Conservation (phyloP, 2,888 invertebrate genomes). For the Parnassius mnemosyne region DNA sequence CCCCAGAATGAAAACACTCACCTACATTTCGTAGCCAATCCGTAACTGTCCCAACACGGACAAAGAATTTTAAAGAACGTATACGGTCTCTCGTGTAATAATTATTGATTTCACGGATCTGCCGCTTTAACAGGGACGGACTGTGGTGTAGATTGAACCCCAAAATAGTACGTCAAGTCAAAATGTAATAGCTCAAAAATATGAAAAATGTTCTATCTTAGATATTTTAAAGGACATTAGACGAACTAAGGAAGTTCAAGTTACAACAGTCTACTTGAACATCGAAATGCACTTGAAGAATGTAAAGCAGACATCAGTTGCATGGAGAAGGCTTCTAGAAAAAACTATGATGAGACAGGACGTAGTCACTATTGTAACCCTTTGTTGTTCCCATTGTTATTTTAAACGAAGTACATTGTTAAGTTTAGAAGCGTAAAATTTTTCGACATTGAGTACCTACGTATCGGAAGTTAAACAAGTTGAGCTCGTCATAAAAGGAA, state of each 20-base stretch:
- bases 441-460: not conserved
- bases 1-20: too few relatives aligned
- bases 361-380: constrained; percentile 27
- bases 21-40: too few relatives aligned
- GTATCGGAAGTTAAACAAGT: constrained; percentile 9
- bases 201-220: not conserved
- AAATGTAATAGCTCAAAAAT: not conserved
- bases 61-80: too few relatives aligned
- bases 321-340: constrained; percentile 33
- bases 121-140: too few relatives aligned
- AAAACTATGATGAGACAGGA: constrained; percentile 33
- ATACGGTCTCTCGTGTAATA: too few relatives aligned
- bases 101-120: too few relatives aligned
- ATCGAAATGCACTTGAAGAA: constrained; percentile 19
- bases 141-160: too few relatives aligned
- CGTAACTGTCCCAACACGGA: too few relatives aligned
- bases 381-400: not conserved
- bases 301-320: constrained; percentile 26
- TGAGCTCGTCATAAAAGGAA: constrained; percentile 5
- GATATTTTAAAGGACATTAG: not conserved
- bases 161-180: too few relatives aligned
- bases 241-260: constrained; percentile 17
- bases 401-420: constrained; percentile 4
- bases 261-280: constrained; percentile 10
- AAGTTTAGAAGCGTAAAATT: not conserved